Evolutionary conservation across 2,888 invertebrate species (phyloP).

Genomic region (Buathra laborator): DNA sequence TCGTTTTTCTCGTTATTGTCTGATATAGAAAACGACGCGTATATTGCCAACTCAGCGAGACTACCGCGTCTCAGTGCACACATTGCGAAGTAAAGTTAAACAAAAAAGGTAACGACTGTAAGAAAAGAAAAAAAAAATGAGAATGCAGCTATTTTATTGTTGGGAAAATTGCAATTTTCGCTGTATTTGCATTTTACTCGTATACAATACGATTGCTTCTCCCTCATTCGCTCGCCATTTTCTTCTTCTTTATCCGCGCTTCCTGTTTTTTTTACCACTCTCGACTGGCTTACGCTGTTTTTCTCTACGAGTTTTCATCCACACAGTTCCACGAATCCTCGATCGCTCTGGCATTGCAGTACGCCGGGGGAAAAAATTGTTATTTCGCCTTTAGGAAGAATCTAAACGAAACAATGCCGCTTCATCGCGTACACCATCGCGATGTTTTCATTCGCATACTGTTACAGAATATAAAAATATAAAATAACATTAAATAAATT

Average conservation of each 20-base stretch:
- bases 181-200: slow-evolving; percentile 67
- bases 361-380: slow-evolving; percentile 4
- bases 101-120: slow-evolving; percentile 5
- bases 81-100: background rate
- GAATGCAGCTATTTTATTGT: slow-evolving; percentile 57
- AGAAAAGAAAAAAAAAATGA: slow-evolving; percentile 8
- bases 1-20: background rate
- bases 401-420: background rate
- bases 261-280: background rate
- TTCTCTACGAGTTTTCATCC: background rate
- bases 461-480: too few relatives aligned
- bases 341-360: background rate
- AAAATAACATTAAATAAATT: slow-evolving; percentile 11
- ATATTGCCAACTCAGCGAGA: background rate
- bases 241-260: background rate
- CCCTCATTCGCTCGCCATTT: background rate
- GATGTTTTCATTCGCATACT: background rate
- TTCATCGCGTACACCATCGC: background rate
- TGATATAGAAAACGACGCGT: background rate
- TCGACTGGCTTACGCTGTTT: slow-evolving; percentile 12
- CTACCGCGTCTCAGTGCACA: background rate
- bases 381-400: slow-evolving; percentile 21
- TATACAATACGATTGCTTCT: slow-evolving; percentile 48
- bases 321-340: background rate
- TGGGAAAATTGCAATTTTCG: slow-evolving; percentile 56